phyloP scores from a whole-genome alignment of 2,888 invertebrate species.

The Schizotus pectinicornis region DNA sequence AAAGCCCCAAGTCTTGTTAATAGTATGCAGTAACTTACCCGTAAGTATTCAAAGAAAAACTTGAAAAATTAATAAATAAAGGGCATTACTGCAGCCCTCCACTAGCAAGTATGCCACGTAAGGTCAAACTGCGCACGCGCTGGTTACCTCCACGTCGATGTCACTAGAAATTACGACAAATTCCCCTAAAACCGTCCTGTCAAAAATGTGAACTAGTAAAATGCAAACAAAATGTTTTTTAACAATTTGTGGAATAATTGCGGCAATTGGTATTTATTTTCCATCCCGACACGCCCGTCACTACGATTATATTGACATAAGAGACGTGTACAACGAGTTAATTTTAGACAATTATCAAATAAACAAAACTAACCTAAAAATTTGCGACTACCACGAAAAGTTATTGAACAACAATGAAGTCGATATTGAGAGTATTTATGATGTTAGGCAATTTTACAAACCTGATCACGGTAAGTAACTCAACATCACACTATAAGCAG shows the following conservation, averaged over 20 bases:
- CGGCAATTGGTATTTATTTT: conserved; percentile 48
- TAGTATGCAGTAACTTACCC: conserved; percentile 22
- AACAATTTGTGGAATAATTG: conserved; percentile 35
- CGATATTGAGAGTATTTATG: conserved; percentile 32
- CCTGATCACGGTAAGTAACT: conserved; percentile 39
- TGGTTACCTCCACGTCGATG: conserved; percentile 59
- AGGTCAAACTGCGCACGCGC: conserved; percentile 65
- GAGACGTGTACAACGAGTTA: conserved; percentile 45
- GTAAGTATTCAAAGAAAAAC: conserved; percentile 29
- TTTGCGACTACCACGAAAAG: conserved; percentile 48
- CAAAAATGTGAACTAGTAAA: conserved; percentile 30
- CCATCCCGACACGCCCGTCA: conserved; percentile 53
- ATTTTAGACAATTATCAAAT: conserved; percentile 33
- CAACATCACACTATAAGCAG: too few relatives aligned
- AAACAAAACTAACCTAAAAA: conserved; percentile 41
- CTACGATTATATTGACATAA: conserved; percentile 48
- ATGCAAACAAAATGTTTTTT: conserved; percentile 40
- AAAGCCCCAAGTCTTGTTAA: conserved; percentile 1
- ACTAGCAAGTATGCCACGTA: conserved; percentile 63
- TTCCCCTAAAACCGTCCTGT: conserved; percentile 19
- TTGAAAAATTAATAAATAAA: conserved; percentile 43
- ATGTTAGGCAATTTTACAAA: conserved; percentile 31
- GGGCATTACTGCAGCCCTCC: conserved; percentile 41
- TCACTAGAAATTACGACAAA: conserved; percentile 38
- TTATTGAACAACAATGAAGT: conserved; percentile 44